Evolutionary conservation across 2,888 invertebrate species (phyloP), one percentile per base, ranked within the genome.

Genomic region (Seira sanloemensis): DNA sequence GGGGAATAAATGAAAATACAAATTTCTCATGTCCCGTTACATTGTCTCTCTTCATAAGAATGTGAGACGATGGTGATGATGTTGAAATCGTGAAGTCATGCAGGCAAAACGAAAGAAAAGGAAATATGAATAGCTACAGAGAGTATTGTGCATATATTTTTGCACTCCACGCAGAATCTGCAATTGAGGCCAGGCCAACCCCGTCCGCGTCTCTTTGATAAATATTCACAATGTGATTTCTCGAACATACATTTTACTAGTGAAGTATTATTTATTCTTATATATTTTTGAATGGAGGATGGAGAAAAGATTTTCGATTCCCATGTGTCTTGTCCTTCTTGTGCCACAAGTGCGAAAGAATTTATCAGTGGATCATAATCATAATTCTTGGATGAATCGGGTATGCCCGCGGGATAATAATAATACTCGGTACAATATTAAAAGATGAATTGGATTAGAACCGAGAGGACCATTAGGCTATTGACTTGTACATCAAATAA

Each of bases 1-100:
- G 37, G 4, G 37, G 12, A 37, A 37, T 4, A 37, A 37, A 37
- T 7, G 12, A 37, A 37, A 7, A 37, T 37, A 37, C 12, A 12
- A 7, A 37, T 37, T 37, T 37, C 12, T 37, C 4, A 37, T 80
- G 80, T 80, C 80, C 80, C 80, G 80, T 80, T 80, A 80, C 67
- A 54, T 65, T 73, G 50, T 66, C 24, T 78, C 65, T 65, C 12
- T 23, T 23, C 16, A 37, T 37, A 67, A 68, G 69, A 62, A 76
- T 76, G n/a, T n/a, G 18, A 37, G 81, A 76, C 58, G 69, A 19
- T 68, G 74, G 54, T 26, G 68, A 80, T 78, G 66, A 73, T 73
- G 58, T 27, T 62, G 75, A 76, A 82, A 76, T 82, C 81, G 81
- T 82, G 81, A 75, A 82, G 76, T 82, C 81, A 82, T 82, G 76